Base-by-base conservation (phyloP, 2,797 vertebrate species). In the Potorous gilbertii region DNA sequence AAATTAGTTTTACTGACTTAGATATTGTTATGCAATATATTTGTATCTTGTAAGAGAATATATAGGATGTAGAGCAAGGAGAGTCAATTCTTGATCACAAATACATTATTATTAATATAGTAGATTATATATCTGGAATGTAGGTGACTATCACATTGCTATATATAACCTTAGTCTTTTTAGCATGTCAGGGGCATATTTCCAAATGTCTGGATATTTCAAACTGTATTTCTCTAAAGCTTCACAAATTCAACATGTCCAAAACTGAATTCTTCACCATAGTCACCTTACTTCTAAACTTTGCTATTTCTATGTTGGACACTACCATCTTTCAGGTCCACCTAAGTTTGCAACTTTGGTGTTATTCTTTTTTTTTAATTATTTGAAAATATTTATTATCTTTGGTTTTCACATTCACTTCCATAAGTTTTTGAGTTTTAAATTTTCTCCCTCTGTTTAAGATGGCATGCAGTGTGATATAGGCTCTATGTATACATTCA, bases 1-100 rank as follows among this genome's bases (percentile, higher is more conserved):
- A 81, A 96, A 90, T 93, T 52, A 3, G 28, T 52, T 90, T 94
- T 92, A 74, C n/a, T 74, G n/a, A 40, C 34, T 92, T 56, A 56
- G n/a, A 62, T 96, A 74, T 93, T 96, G 28, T 91, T 90, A 34
- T 95, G 1, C 74, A 96, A 54, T 93, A 81, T 81, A 34, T 97
- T 95, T 89, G 11, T 93, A 46, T 24, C 91, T 94, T 1, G 54
- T 55, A 34, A 55, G 54, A 87, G 40, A 93, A 92, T 56, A 21
- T 92, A 94, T 91, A 57, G 54, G 90, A 90, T 94, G 54, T 91
- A 11, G 94, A 50, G 90, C 91, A 96, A 95, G 29, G 95, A 93
- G 34, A 91, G 46, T 96, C 29, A 92, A 13, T 66, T 93, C 96
- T 95, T 94, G 55, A 93, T 91, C 92, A 87, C 34, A 54, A 11